A percentile compares a stretch with the other conserved stretches of the same genome.
Evolutionary conservation across 1,140 invertebrate genomes (phyloP).

Genomic region (Trichoplusia ni): DNA sequence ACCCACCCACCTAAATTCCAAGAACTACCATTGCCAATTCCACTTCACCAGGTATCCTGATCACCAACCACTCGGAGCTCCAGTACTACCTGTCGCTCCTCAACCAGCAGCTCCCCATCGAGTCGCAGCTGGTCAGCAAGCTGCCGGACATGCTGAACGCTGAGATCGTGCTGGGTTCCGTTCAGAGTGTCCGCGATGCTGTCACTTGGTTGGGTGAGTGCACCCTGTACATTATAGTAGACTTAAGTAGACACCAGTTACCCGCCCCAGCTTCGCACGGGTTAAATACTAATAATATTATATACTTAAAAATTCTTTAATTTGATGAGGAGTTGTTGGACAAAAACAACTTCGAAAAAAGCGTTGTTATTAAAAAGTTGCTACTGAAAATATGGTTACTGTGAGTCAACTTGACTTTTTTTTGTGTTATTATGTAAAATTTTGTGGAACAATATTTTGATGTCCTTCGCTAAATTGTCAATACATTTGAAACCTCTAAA

Average conservation of each 20-base stretch:
- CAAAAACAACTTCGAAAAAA: no score
- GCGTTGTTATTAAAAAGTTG: no score
- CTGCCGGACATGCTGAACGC: constrained; percentile 99
- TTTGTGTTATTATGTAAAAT: no score
- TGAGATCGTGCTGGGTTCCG: constrained; percentile 97
- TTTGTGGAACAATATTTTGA: no score
- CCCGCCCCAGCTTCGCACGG: no score
- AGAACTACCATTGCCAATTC: no score
- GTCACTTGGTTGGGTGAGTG: constrained; percentile 89
- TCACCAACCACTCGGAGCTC: constrained; percentile 99
- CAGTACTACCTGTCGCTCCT: constrained; percentile 99
- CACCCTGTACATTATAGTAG: neutral
- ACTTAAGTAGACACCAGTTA: neutral
- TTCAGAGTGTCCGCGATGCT: constrained; percentile 97
- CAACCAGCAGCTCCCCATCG: constrained; percentile 97
- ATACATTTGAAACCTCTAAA: neutral
- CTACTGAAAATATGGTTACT: no score
- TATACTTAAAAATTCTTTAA: no score
- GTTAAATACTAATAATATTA: no score
- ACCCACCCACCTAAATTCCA: neutral
- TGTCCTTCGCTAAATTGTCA: no score
- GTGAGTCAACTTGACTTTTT: no score
- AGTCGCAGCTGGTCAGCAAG: constrained; percentile 92
- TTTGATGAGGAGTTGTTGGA: no score
- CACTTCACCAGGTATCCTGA: constrained; percentile 88